phyloP scores from a whole-genome alignment of 1,140 invertebrate species.

The Aleiodes sp. region DNA sequence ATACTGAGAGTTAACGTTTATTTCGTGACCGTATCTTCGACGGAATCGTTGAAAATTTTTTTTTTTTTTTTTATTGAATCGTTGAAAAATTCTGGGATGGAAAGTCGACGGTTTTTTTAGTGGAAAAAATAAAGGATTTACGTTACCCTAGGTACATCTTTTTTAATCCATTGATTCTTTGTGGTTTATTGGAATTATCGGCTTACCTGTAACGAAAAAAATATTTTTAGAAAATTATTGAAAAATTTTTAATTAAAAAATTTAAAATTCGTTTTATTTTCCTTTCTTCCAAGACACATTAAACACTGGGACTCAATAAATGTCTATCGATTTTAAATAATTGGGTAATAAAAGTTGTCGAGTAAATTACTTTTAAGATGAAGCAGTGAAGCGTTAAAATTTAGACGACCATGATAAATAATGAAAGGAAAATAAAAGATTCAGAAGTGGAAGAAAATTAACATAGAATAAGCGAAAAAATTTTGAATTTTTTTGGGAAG shows the following conservation, averaged over 20 bases:
- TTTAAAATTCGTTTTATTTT: too few species aligned
- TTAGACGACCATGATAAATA: not conserved
- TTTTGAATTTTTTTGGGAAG: too few species aligned
- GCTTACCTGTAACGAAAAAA: conserved; percentile 5
- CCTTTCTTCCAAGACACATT: not conserved
- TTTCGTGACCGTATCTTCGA: not conserved
- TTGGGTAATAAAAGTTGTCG: not conserved
- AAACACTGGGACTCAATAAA: not conserved
- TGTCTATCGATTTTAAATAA: not conserved
- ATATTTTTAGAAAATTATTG: not conserved
- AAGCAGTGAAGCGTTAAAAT: not conserved
- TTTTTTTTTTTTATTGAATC: too few species aligned
- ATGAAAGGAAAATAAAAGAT: not conserved
- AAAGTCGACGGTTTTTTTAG: not conserved
- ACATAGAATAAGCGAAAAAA: too few species aligned
- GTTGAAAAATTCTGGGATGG: not conserved
- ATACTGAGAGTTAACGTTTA: conserved; percentile 3
- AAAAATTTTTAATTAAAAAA: not conserved
- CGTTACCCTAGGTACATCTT: not conserved
- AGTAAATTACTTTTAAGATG: not conserved
- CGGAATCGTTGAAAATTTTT: too few species aligned
- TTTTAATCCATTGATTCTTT: not conserved
- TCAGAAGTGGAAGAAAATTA: too few species aligned
- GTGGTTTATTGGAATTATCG: not conserved
- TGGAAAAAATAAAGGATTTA: conserved; percentile 1